phyloP scores from a whole-genome alignment of 1,140 invertebrate species.

The Copidosoma floridanum region DNA sequence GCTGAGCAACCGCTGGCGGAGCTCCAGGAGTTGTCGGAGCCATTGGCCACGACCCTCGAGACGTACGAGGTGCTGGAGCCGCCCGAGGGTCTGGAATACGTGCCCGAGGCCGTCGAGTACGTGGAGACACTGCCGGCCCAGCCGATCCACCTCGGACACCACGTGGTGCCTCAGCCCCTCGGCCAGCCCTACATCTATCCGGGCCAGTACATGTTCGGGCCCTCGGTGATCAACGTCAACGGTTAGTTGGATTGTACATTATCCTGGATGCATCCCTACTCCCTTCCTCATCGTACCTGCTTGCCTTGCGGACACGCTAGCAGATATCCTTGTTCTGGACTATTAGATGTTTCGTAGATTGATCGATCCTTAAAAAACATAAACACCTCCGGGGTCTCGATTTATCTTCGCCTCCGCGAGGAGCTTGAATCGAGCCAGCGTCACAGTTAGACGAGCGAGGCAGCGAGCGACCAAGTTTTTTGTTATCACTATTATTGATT shows the following conservation, averaged over 20 bases:
- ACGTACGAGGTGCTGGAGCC: constrained; percentile 20
- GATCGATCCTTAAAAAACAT: no score
- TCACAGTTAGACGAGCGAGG: not conserved
- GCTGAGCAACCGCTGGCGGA: constrained; percentile 31
- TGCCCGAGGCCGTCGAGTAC: constrained; percentile 5
- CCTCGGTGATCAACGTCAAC: constrained; percentile 54
- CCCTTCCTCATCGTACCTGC: no score
- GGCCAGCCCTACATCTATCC: constrained; percentile 54
- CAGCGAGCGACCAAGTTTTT: no score
- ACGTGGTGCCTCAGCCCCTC: constrained; percentile 41
- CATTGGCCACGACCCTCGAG: not conserved
- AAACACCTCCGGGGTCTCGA: no score
- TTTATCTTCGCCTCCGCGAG: no score
- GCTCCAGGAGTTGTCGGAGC: no score
- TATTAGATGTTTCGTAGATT: no score
- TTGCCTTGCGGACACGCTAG: no score
- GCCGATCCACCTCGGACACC: constrained; percentile 41
- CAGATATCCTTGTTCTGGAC: no score
- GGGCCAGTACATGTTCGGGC: constrained; percentile 57
- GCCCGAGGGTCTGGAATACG: not conserved
- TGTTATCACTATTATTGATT: no score
- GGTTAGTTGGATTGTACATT: no score
- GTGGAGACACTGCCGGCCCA: constrained; percentile 43
- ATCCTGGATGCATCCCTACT: not conserved
- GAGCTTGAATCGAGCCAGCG: no score